A percentile compares a stretch with the other conserved stretches of the same genome.
phyloP scores from a whole-genome alignment of 2,888 invertebrate genomes.

The Odontothrips loti region DNA sequence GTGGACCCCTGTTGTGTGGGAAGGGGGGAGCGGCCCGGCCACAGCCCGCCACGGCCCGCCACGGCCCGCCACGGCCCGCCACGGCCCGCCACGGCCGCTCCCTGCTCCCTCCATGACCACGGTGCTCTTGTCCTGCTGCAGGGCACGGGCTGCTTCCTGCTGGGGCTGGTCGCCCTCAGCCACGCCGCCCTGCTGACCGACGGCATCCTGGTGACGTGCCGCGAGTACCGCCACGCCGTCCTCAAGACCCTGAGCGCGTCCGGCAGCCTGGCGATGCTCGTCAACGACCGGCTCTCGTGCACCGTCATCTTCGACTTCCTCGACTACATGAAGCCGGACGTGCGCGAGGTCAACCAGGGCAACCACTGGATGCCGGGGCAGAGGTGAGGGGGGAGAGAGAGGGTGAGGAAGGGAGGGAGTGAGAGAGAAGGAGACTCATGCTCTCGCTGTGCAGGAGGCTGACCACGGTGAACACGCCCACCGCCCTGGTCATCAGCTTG shows the following conservation, averaged over 20 bases:
- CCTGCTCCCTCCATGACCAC: no score
- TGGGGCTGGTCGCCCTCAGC: constrained; percentile 61
- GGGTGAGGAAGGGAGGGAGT: neutral
- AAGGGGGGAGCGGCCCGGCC: no score
- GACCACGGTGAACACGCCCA: neutral
- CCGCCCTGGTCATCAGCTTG: neutral
- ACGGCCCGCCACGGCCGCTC: no score
- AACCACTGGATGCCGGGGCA: constrained; percentile 2
- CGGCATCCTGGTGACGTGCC: constrained; percentile 72
- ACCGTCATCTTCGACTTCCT: constrained; percentile 75
- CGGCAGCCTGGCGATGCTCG: constrained; percentile 55
- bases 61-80: no score
- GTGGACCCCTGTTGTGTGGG: no score
- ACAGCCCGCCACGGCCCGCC: no score
- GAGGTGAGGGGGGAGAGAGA: neutral
- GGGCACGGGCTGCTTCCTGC: constrained; percentile 57
- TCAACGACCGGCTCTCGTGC: constrained; percentile 65
- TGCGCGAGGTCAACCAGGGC: constrained; percentile 46
- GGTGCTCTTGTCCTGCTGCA: neutral
- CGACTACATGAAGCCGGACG: constrained; percentile 73
- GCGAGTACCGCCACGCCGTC: constrained; percentile 64
- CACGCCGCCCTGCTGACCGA: constrained; percentile 67
- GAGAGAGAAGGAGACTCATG: neutral
- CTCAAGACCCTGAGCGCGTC: constrained; percentile 52
- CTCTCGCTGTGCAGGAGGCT: neutral